These are phyloP conservation scores for Oryctolagus cuniculus DNA, from an alignment of 2,113 vertebrate species.

Conservation along the genomic window DNA sequence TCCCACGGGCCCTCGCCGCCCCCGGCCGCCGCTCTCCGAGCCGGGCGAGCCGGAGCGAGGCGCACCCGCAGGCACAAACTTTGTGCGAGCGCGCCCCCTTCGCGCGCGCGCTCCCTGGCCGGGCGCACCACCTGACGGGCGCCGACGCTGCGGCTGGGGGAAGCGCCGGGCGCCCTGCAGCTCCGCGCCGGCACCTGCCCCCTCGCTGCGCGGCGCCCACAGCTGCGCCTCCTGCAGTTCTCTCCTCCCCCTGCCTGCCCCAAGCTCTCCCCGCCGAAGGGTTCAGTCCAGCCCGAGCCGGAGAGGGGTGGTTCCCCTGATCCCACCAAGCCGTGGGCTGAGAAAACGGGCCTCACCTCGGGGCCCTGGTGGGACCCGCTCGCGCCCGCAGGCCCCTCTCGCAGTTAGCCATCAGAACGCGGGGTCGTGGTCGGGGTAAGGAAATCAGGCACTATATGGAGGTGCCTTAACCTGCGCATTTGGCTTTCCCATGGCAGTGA, in stretches of 20 bases:
- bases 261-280: not conserved
- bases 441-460: not conserved
- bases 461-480: not conserved
- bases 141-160: constrained; percentile 66
- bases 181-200: constrained; percentile 57
- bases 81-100: constrained; percentile 64
- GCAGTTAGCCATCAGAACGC: not conserved
- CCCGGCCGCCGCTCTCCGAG: not conserved
- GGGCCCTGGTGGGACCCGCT: not conserved
- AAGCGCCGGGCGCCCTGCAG: constrained; percentile 1
- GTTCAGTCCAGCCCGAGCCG: not conserved
- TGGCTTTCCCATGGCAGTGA: not conserved
- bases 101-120: not conserved
- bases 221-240: not conserved
- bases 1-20: constrained; percentile 18
- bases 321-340: too few relatives aligned
- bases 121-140: constrained; percentile 68
- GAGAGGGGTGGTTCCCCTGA: not conserved
- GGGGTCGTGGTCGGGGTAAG: not conserved
- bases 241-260: not conserved
- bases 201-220: not conserved
- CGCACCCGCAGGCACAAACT: constrained; percentile 71
- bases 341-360: not conserved
- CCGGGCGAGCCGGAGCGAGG: constrained; percentile 7
- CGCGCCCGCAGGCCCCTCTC: not conserved